These are phyloP conservation scores for Cydia pomonella DNA, from an alignment of 1,140 invertebrate genomes.

Conservation along the genomic window DNA sequence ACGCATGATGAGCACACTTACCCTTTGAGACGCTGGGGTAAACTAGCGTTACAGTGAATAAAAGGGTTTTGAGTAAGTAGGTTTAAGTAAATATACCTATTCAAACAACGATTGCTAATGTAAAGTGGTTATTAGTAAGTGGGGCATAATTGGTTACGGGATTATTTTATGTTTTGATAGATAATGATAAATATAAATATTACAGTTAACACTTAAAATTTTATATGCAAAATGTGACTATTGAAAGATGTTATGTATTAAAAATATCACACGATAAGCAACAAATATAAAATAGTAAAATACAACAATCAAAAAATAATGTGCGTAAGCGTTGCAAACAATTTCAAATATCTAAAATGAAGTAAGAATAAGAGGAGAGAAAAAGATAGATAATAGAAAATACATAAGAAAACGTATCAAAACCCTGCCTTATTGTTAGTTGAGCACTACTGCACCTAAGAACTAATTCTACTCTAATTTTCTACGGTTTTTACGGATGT, in stretches of 20 bases:
- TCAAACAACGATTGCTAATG: not conserved
- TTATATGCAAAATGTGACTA: not conserved
- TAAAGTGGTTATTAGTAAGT: not conserved
- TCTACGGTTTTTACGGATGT: slow-evolving; percentile 14
- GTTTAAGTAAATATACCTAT: slow-evolving; percentile 1
- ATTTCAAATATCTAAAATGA: slow-evolving; percentile 42
- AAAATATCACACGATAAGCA: slow-evolving; percentile 37
- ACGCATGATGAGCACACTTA: slow-evolving; percentile 66
- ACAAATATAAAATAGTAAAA: slow-evolving; percentile 43
- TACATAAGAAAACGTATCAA: slow-evolving; percentile 32
- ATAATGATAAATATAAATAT: not conserved
- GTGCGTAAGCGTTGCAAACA: slow-evolving; percentile 72
- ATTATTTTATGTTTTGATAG: slow-evolving; percentile 3
- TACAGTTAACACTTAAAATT: slow-evolving; percentile 19
- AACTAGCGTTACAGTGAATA: slow-evolving; percentile 19
- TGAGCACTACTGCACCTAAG: slow-evolving; percentile 21
- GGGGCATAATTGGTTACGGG: not conserved
- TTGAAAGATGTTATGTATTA: slow-evolving; percentile 17
- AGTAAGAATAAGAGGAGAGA: slow-evolving; percentile 36
- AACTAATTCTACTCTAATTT: slow-evolving; percentile 26
- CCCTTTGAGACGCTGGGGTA: slow-evolving; percentile 26
- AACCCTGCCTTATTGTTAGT: slow-evolving; percentile 18
- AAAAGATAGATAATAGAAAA: slow-evolving; percentile 32
- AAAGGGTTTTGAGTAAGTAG: slow-evolving; percentile 17
- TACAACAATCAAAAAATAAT: slow-evolving; percentile 40